These are phyloP conservation scores for Heliconius sara DNA, from an alignment of 2,888 invertebrate genomes.

Conservation along the genomic window DNA sequence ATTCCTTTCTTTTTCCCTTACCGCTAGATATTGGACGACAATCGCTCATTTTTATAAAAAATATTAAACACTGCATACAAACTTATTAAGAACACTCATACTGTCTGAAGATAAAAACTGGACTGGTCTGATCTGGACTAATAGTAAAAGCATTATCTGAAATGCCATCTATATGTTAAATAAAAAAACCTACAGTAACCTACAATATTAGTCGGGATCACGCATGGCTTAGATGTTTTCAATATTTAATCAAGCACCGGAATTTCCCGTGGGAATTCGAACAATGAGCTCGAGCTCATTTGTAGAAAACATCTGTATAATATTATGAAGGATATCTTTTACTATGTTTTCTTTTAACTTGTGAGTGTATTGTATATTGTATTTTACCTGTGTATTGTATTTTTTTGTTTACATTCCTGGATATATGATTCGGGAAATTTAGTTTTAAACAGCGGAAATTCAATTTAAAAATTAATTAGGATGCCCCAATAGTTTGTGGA, in stretches of 20 bases:
- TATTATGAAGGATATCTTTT: slow-evolving; percentile 11
- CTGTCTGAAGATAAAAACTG: not conserved
- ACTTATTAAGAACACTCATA: no score
- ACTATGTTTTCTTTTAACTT: not conserved
- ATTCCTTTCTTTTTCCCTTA: no score
- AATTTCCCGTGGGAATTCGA: slow-evolving; percentile 37
- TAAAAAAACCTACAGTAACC: slow-evolving; percentile 9
- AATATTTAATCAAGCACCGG: slow-evolving; percentile 34
- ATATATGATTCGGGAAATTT: no score
- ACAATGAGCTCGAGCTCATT: slow-evolving; percentile 28
- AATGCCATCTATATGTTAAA: not conserved
- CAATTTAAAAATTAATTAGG: no score
- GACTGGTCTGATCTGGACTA: not conserved
- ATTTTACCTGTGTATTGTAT: not conserved
- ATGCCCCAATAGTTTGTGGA: no score
- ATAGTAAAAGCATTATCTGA: not conserved
- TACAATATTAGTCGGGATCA: slow-evolving; percentile 28
- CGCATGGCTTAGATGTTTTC: slow-evolving; percentile 32
- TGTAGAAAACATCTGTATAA: slow-evolving; percentile 24
- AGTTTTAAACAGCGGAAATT: no score
- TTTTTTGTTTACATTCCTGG: no score
- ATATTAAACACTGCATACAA: no score
- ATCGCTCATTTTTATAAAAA: no score
- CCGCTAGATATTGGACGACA: no score
- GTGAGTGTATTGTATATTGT: not conserved